Evolutionary conservation across 2,888 invertebrate species (phyloP).

Genomic region (Acleris cristana): DNA sequence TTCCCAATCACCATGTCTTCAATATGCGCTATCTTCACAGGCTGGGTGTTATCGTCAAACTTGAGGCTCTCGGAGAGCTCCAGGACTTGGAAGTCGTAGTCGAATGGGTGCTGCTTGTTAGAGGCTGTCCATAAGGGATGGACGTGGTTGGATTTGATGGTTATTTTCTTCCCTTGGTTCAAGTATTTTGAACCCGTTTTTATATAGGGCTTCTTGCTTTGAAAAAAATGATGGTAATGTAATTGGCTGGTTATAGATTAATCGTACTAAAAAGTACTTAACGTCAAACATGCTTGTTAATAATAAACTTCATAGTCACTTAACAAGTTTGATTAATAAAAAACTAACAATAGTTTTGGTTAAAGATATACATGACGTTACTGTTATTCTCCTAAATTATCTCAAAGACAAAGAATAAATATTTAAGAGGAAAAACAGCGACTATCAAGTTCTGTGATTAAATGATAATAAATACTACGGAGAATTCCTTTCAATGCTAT

Average conservation of each 20-base stretch:
- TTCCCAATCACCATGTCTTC: constrained; percentile 75
- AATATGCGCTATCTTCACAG: constrained; percentile 68
- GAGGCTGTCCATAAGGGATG: constrained; percentile 65
- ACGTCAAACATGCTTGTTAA: too few species aligned
- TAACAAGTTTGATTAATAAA: too few species aligned
- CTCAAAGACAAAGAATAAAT: too few species aligned
- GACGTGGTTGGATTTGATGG: constrained; percentile 52
- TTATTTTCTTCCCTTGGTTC: constrained; percentile 58
- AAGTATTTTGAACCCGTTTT: constrained; percentile 70
- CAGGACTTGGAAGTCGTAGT: constrained; percentile 72
- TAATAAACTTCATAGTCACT: too few species aligned
- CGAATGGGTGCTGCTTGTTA: constrained; percentile 70
- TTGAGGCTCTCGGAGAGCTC: constrained; percentile 60
- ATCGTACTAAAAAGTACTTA: too few species aligned
- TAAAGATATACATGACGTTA: too few species aligned
- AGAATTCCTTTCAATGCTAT: too few species aligned
- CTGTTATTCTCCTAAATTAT: too few species aligned
- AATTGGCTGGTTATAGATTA: not conserved
- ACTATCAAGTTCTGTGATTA: too few species aligned
- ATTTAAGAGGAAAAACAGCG: too few species aligned
- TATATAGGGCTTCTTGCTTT: constrained; percentile 68
- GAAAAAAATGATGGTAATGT: constrained; percentile 32
- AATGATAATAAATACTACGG: too few species aligned
- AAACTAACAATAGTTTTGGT: too few species aligned
- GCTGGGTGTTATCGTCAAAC: constrained; percentile 62